Base-by-base conservation (phyloP, 92 coral and sea anemone species). In the Isaurus tuberculatus region DNA sequence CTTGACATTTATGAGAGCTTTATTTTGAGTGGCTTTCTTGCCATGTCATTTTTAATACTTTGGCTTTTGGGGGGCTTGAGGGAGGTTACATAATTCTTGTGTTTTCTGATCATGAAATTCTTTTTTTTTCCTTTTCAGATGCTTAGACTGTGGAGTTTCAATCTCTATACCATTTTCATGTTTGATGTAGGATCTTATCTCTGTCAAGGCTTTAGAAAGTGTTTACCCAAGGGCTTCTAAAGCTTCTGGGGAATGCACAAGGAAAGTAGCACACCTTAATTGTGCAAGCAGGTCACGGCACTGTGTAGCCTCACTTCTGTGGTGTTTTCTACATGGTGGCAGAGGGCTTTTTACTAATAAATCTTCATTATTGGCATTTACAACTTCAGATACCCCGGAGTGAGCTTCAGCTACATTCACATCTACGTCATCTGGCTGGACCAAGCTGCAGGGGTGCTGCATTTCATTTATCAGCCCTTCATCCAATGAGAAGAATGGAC, bases 201-300 rank as follows among this genome's bases (percentile, higher is more conserved):
- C 75, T 70, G 44, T 70, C 42, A 70, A 31, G 75, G 46, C 37
- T 70, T 70, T 29, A 7, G 75, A 70, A 3, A 70, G 75, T 70
- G 40, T 81, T 10, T 69, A 9, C 26, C 69, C 29, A 19, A 63
- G 46, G 55, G 17, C 48, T 19, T 36, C 55, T 22, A 65, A 67
- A 46, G 85, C 79, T 43, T 65, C 79, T 29, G 30, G 49, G 69
- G 75, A 63, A 78, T 66, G 79, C 33, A 85, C 83, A 44, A 85
- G 88, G 2, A 70, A 70, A 31, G 75, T 70, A 70, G 44, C 75
- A 70, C 0, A 70, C 75, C 75, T 70, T 70, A 70, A 70, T 70
- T 70, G 75, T 23, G 75, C 73, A 67, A 67, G 73, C 30, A 67
- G 73, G 10, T 26, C 31, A 26, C 30, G 73, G 73, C 73, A 67